These are phyloP conservation scores for Ptilonorhynchus violaceus DNA, from an alignment of 2,113 vertebrate genomes.

Conservation along the genomic window DNA sequence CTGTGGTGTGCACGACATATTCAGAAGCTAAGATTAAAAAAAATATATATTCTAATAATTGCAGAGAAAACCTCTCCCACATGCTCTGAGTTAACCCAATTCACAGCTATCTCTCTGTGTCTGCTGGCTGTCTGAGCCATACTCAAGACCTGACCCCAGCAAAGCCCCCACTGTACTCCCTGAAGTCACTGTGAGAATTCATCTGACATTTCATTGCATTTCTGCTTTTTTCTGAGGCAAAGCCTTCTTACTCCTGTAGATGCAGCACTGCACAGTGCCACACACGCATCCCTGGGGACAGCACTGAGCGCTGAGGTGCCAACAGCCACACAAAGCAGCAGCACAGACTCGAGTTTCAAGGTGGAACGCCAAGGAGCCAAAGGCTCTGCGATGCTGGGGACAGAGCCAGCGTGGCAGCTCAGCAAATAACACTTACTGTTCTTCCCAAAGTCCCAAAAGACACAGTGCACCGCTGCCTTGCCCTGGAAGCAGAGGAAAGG, in stretches of 20 bases:
- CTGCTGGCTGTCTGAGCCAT: background rate
- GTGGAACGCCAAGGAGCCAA: background rate
- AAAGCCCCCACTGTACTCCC: background rate
- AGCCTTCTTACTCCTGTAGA: no score
- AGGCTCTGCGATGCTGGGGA: background rate
- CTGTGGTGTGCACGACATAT: background rate
- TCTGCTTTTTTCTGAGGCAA: background rate
- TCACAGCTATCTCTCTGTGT: background rate
- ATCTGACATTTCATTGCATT: background rate
- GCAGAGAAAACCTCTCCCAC: background rate
- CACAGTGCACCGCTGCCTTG: slow-evolving; percentile 65
- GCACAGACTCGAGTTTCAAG: background rate
- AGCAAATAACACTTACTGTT: slow-evolving; percentile 73
- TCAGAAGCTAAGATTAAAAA: background rate
- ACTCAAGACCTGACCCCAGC: background rate
- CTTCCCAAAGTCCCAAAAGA: slow-evolving; percentile 85
- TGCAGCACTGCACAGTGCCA: background rate
- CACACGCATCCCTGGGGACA: accelerated
- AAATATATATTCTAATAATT: background rate
- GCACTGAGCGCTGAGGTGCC: no score
- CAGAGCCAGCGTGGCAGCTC: background rate
- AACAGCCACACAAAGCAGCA: background rate
- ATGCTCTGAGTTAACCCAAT: background rate
- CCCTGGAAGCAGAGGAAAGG: slow-evolving; percentile 65
- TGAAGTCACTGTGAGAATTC: background rate